Conservation (phyloP, 2,113 vertebrate genomes). For the Microtus ochrogaster region DNA sequence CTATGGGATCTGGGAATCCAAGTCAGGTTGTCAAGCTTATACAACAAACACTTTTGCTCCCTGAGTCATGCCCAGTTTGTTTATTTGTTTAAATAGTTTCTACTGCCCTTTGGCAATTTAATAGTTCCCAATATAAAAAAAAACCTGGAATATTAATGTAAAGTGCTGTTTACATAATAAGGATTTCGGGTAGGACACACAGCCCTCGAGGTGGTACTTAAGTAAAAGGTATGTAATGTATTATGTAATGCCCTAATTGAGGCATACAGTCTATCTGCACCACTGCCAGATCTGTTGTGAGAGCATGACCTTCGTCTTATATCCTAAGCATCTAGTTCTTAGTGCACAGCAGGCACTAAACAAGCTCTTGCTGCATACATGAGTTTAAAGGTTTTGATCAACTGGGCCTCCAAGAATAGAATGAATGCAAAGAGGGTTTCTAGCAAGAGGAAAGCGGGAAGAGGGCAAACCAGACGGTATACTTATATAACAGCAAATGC, state of each 20-base stretch:
- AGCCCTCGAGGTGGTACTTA: neutral
- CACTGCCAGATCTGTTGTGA: neutral
- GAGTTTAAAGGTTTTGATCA: neutral
- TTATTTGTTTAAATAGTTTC: neutral
- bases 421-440: neutral
- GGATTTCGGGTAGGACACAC: neutral
- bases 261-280: neutral
- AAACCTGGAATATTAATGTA: neutral
- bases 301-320: neutral
- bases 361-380: neutral
- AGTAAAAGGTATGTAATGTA: neutral
- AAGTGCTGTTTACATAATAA: neutral
- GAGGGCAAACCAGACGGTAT: neutral
- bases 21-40: neutral
- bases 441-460: neutral
- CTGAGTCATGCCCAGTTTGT: neutral
- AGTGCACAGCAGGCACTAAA: neutral
- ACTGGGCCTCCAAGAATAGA: neutral
- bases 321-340: neutral
- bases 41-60: neutral
- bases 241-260: neutral
- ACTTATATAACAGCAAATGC: neutral
- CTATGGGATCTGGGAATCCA: neutral
- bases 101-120: slow-evolving; percentile 15
- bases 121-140: slow-evolving; percentile 41